Percentiles rank a stretch among this genome's conserved stretches.
phyloP scores from a whole-genome alignment of 37 sponge, comb jelly and placozoan genomes.

The Dysidea cf. avara region DNA sequence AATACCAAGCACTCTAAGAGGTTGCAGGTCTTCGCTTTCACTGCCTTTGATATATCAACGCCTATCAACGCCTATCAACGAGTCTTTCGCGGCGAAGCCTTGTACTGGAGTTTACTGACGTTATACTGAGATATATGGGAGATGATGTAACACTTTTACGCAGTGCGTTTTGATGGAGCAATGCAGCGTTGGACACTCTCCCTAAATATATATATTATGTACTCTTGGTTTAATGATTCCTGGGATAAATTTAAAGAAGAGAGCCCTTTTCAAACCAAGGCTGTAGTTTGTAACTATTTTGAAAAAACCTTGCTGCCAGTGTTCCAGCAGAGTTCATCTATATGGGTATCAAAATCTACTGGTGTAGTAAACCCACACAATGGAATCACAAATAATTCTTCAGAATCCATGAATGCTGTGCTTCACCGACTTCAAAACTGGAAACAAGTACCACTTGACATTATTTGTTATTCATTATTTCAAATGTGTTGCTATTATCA shows the following conservation, averaged over 20 bases:
- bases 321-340: constrained; percentile 5
- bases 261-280: background rate
- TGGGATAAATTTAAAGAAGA: background rate
- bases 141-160: too few relatives aligned
- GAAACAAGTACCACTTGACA: constrained; percentile 16
- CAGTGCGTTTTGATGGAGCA: too few relatives aligned
- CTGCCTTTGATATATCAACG: too few relatives aligned
- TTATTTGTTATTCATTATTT: constrained; percentile 5
- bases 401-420: constrained; percentile 30
- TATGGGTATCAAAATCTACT: constrained; percentile 20
- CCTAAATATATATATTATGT: too few relatives aligned
- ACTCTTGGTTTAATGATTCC: too few relatives aligned
- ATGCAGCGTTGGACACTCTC: too few relatives aligned
- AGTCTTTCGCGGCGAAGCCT: too few relatives aligned
- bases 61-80: too few relatives aligned
- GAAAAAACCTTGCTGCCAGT: constrained; percentile 11
- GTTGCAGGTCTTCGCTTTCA: too few relatives aligned
- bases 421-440: constrained; percentile 4
- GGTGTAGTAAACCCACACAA: constrained; percentile 6
- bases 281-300: constrained; percentile 8
- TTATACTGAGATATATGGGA: too few relatives aligned
- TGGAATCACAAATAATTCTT: constrained; percentile 20
- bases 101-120: too few relatives aligned
- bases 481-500: constrained; percentile 12
- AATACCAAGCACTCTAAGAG: too few relatives aligned